Base-by-base conservation (phyloP, 2,797 vertebrate species). In the Urocyon cinereoargenteus region DNA sequence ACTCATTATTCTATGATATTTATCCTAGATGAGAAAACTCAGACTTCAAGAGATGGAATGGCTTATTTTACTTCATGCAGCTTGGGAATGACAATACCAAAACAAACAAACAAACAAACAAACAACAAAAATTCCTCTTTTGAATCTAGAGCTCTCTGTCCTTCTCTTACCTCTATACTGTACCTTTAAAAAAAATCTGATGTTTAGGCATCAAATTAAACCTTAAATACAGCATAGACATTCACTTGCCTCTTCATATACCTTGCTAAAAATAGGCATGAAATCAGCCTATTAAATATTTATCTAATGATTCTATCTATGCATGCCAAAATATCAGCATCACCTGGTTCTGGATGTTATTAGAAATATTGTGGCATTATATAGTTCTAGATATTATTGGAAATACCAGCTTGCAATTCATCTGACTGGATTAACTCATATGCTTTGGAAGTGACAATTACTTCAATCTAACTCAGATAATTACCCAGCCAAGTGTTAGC, bases 401-500 rank as follows among this genome's bases (percentile, higher is more conserved):
- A 82, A 95, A 83, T 73, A 86, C 66, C 49, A 88, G 45, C 92
- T 82, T 79, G 21, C 91, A 96, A 45, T 10, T 78, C 66, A 77
- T n/a, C 72, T 77, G 22, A 91, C 3, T 68, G 26, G 57, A 72
- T 61, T 86, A 84, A 40, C 13, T 86, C 81, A 83, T 6, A 64
- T 5, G 13, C 66, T 79, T 68, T 66, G 3, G 21, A 51, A 94
- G 61, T 84, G 28, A 14, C 24, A 89, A n/a, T 66, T 86, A 28
- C 13, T 94, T 86, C 66, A 66, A 24, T 93, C 24, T 66, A 79
- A 59, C 10, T 40, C 78, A 93, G 88, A 55, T 64, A 34, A 26
- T 85, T 72, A 59, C 36, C 81, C 24, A 70, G 28, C 7, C 34
- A 28, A 85, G 1, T 53, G 28, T 87, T 91, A 64, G 66, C n/a